Evolutionary conservation across 2,888 invertebrate genomes (phyloP).

Genomic region (Lepeophtheirus nordmannii): DNA sequence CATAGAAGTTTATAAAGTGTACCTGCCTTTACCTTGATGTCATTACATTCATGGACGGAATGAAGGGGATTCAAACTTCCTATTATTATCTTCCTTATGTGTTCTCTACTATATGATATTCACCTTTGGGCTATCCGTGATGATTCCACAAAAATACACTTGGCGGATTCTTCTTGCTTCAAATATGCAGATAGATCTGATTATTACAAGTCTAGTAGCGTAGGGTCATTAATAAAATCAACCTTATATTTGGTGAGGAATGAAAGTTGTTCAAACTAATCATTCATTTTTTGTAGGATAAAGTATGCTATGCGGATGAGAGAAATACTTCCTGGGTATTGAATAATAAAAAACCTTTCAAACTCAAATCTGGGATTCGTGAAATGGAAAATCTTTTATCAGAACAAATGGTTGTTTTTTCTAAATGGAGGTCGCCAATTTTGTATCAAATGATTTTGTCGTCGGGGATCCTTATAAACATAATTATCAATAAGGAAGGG

Average conservation of each 20-base stretch:
- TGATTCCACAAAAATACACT: not conserved
- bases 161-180: not conserved
- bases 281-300: not conserved
- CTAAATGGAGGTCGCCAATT: conserved; percentile 1
- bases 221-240: too few relatives aligned
- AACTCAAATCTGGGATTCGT: not conserved
- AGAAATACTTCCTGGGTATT: not conserved
- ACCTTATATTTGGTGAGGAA: too few relatives aligned
- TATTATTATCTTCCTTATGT: not conserved
- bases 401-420: conserved; percentile 17
- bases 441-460: conserved; percentile 11
- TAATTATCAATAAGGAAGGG: conserved; percentile 3
- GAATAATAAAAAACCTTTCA: not conserved
- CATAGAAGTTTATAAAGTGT: too few relatives aligned
- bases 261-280: too few relatives aligned
- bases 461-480: not conserved
- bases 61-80: too few relatives aligned
- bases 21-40: too few relatives aligned
- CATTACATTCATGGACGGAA: too few relatives aligned
- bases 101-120: conserved; percentile 6
- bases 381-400: conserved; percentile 13
- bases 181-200: not conserved
- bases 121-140: conserved; percentile 9
- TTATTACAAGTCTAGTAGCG: not conserved
- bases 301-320: conserved; percentile 1